Evolutionary conservation across 1,140 invertebrate genomes (phyloP), one percentile per base, ranked within the genome.

Genomic region (Sinella curviseta): DNA sequence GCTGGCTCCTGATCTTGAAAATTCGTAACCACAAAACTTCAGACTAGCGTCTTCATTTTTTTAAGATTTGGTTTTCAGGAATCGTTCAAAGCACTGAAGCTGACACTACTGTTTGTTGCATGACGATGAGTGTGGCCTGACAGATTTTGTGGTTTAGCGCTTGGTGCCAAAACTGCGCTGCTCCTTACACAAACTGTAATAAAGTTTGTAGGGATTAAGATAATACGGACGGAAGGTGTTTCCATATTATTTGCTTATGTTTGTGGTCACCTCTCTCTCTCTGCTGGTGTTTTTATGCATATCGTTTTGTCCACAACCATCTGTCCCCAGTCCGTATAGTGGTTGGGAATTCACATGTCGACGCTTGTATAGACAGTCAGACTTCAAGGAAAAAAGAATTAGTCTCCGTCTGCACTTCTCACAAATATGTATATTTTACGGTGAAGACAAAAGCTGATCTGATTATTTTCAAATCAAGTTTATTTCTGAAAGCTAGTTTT

Each of bases 91-190:
- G 55, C 55, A 60, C 3, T n/a, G 55, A 24, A 60, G n/a, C 3
- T 4, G 2, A 30, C 28, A 26, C 16, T 12, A 17, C 24, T 8
- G 57, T 17, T 65, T 65, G 8, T 26, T 4, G 24, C 26, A 65
- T 65, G 57, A 12, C 57, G 57, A 65, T 65, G 57, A 33, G 65
- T 70, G 65, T 70, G 65, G 65, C 65, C 57, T 65, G 57, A 24
- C 65, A 12, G 65, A 70, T 24, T 12, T 31, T 70, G 65, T 16
- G 26, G 65, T 70, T 33, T 31, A 1, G 31, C 31, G 26, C 31
- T 12, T 31, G 65, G 26, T 33, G 26, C 65, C 65, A 70, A 70
- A 70, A 70, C 3, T 30, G 30, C 2, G 30, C 3, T 17, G 12
- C 31, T 70, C 26, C 31, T 70, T 24, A 33, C 65, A 31, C 31